Base-by-base conservation (phyloP, 2,797 vertebrate species). In the Danio albolineatus region DNA sequence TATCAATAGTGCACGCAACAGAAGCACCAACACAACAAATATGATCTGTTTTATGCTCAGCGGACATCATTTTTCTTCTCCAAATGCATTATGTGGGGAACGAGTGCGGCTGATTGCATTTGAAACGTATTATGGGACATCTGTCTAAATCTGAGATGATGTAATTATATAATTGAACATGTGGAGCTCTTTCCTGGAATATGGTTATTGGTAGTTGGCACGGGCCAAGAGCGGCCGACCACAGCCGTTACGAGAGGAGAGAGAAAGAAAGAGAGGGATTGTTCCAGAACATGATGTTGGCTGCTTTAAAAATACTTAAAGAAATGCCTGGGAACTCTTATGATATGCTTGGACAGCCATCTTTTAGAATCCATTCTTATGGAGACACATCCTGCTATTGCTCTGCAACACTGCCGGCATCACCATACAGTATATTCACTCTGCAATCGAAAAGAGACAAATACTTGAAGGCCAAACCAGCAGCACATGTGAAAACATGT, bases 101-200 rank as follows among this genome's bases (percentile, higher is more conserved):
- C 74, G 84, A 79, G 86, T 87, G 84, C 77, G 54, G 84, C 82
- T 86, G 87, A 88, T 88, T 86, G 79, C 85, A 88, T 88, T 83
- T 85, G 76, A 84, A 86, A 85, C 82, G 65, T 86, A 85, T 86
- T 86, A 86, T 88, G 84, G 85, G 87, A 88, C 87, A 86, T 88
- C 87, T 85, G 87, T 88, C 87, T 88, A 86, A 84, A 86, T 88
- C 85, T 86, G 84, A 77, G 49, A 77, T 87, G 86, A 87, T 85
- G 86, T 85, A 85, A 86, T 87, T 87, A 85, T 85, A 77, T 87
- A 87, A 87, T 86, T 87, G 85, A 86, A 85, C 86, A 87, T 85
- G 83, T 87, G 86, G 83, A 86, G 85, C 82, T 85, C 85, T 87
- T 87, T 86, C 86, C 86, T 85, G 86, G 86, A 87, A 87, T 85